A percentile compares a stretch with the other conserved stretches of the same genome.
phyloP scores from a whole-genome alignment of 2,888 invertebrate species.

The Aspidapion aeneum region DNA sequence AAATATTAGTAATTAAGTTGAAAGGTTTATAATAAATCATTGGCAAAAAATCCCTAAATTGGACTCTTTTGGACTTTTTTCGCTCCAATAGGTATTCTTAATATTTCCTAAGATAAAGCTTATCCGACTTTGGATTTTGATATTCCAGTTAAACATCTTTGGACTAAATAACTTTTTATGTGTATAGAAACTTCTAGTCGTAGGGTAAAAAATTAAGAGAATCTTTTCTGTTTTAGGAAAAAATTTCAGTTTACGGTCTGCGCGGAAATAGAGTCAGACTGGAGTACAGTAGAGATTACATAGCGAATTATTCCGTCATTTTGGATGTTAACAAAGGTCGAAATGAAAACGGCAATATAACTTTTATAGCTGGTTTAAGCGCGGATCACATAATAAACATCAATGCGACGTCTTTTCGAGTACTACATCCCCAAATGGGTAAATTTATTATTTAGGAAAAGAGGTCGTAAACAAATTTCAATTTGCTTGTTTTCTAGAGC shows the following conservation, averaged over 20 bases:
- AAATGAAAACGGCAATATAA: conserved; percentile 25
- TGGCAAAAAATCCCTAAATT: too few relatives aligned
- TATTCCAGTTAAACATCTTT: too few relatives aligned
- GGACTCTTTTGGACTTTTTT: too few relatives aligned
- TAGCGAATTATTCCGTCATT: conserved; percentile 25
- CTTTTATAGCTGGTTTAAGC: conserved; percentile 29
- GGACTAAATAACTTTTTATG: too few relatives aligned
- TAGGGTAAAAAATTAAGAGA: too few relatives aligned
- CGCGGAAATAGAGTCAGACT: conserved; percentile 16
- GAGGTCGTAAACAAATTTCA: conserved; percentile 25
- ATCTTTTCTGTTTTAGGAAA: conserved; percentile 28
- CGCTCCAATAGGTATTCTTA: too few relatives aligned
- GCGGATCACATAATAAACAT: conserved; percentile 28
- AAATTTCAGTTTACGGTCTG: conserved; percentile 17
- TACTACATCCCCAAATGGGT: conserved; percentile 28
- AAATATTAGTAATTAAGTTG: too few relatives aligned
- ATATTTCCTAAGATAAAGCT: too few relatives aligned
- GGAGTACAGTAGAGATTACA: conserved; percentile 14
- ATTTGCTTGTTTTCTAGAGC: conserved; percentile 27
- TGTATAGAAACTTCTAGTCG: too few relatives aligned
- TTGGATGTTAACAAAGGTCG: conserved; percentile 24
- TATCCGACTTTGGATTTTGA: too few relatives aligned
- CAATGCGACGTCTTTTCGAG: conserved; percentile 27
- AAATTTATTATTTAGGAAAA: conserved; percentile 28
- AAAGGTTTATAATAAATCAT: too few relatives aligned